Evolutionary conservation across 2,113 vertebrate species (phyloP).

Genomic region (Peromyscus leucopus): DNA sequence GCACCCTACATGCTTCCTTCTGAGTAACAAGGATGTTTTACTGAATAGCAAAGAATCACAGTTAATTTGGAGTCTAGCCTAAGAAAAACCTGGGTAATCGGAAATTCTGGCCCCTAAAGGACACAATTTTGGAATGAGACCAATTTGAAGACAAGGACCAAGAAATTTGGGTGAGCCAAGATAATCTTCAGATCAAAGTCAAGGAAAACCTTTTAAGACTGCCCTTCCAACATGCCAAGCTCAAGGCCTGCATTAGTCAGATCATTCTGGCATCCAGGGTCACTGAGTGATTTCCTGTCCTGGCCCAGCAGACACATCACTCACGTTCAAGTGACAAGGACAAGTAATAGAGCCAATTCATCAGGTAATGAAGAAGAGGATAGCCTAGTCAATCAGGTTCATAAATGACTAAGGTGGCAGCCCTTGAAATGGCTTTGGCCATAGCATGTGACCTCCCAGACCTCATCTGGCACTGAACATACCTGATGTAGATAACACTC

Average conservation of each 20-base stretch:
- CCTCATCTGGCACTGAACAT: background rate
- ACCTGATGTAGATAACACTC: background rate
- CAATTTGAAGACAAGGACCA: constrained; percentile 24
- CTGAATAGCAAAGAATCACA: background rate
- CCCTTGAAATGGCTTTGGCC: background rate
- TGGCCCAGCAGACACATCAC: background rate
- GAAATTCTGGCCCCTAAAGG: background rate
- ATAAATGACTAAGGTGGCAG: background rate
- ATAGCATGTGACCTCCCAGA: background rate
- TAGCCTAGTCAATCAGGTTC: background rate
- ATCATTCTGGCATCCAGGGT: background rate
- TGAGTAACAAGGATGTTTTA: background rate
- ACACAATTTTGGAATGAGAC: background rate
- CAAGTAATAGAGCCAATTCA: background rate
- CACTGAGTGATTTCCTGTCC: background rate
- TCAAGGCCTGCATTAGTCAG: background rate
- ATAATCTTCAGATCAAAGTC: background rate
- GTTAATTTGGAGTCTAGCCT: background rate
- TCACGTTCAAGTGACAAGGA: background rate
- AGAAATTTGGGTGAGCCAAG: background rate
- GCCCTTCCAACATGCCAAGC: background rate
- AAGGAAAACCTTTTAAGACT: background rate
- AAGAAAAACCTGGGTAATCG: constrained; percentile 18
- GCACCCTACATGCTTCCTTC: background rate
- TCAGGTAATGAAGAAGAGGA: background rate